Base-by-base conservation (phyloP, 2,797 vertebrate genomes). In the Serranus cabrilla region DNA sequence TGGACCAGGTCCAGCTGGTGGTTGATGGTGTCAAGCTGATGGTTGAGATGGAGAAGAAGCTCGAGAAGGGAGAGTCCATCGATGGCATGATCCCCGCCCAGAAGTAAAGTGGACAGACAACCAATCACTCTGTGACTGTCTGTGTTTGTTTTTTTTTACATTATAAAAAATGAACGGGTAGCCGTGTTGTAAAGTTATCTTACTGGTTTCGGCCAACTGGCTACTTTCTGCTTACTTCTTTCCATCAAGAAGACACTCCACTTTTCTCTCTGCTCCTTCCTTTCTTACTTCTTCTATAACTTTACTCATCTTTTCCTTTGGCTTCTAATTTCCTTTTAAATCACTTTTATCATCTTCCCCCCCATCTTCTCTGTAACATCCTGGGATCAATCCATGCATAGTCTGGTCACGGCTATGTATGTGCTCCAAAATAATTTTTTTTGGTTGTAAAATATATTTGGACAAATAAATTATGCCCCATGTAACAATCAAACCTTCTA, bases 11-110 rank as follows among this genome's bases (percentile, higher is more conserved):
- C 66, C 98, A 99, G 95, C 85, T 98, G 94, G 98, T 99, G 94
- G 97, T 99, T 4, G 98, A 99, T 0, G 98, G 98, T 0, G 97
- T 99, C 75, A 99, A 99, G 92, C 96, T 99, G 76, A 98, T 99
- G 97, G 86, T 99, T 65, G 97, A 98, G 93, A 98, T 99, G 97
- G 98, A 99, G 95, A 99, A 99, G 96, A 97, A 96, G 83, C 94
- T 99, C 56, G 98, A 99, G 91, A 98, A 99, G 92, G 96, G 96
- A 75, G 96, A 97, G 84, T 23, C 96, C 85, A 97, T 99, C 11
- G 98, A 99, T 23, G 95, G 92, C 95, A 97, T 99, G 97, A 96
- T 99, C 89, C 98, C 98, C 0, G 97, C 98, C 72, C 98, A 99
- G 96, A 96, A 96, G 95, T 96, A 95, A 94, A 95, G 75, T 21